phyloP scores from a whole-genome alignment of 2,113 vertebrate species.

The Calcarius ornatus region DNA sequence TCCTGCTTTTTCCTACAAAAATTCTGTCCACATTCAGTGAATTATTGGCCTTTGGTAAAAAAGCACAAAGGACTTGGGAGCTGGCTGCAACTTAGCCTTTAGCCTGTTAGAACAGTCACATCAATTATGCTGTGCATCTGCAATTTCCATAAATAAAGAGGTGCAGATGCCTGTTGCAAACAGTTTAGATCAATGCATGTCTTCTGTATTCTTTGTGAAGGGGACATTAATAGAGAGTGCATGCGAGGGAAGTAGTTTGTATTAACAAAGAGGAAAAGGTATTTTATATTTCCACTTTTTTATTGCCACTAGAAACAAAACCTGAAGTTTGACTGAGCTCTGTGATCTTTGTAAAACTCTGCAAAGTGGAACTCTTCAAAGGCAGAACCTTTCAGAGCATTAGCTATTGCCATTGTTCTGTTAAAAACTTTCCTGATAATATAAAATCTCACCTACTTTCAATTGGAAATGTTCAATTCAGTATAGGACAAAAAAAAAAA shows the following conservation, averaged over 20 bases:
- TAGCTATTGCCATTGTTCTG: conserved; percentile 7
- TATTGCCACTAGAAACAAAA: conserved; percentile 22
- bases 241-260: neutral
- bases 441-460: conserved; percentile 5
- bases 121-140: conserved; percentile 42
- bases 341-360: conserved; percentile 19
- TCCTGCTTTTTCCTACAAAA: neutral
- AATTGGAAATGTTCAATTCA: conserved; percentile 8
- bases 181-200: neutral
- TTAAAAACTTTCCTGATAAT: neutral
- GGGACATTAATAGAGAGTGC: neutral
- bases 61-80: neutral
- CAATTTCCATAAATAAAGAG: conserved; percentile 22
- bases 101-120: conserved; percentile 31
- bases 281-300: neutral
- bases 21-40: neutral
- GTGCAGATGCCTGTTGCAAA: neutral
- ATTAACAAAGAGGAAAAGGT: neutral
- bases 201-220: neutral
- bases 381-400: neutral
- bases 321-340: neutral
- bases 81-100: conserved; percentile 32
- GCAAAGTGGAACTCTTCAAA: conserved; percentile 27
- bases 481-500: neutral
- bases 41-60: conserved; percentile 8